Percentiles rank a stretch among this genome's conserved stretches.
Conservation (phyloP, 2,113 vertebrate species). For the Brienomyrus longianalis region DNA sequence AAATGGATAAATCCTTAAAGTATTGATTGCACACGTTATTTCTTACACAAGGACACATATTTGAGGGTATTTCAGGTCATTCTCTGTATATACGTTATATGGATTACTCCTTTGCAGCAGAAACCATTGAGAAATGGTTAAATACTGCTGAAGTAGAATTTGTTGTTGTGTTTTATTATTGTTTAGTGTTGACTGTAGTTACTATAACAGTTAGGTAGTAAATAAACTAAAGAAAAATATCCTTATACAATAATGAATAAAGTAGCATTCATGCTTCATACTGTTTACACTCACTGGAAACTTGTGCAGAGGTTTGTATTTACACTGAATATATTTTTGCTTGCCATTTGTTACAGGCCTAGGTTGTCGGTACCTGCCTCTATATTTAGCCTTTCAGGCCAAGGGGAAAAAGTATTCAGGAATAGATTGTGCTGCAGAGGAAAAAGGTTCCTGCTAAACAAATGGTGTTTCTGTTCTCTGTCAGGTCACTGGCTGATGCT, state of each 20-base stretch:
- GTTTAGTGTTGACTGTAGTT: background rate
- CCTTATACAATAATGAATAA: background rate
- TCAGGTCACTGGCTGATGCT: background rate
- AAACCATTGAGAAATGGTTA: background rate
- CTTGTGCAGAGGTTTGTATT: background rate
- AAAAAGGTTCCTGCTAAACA: background rate
- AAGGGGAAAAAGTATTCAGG: constrained; percentile 15
- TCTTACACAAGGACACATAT: background rate
- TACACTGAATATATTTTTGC: background rate
- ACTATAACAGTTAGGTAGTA: background rate
- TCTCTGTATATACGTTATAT: background rate
- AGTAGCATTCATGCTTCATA: background rate
- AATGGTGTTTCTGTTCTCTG: background rate
- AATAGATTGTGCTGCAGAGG: background rate
- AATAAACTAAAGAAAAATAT: background rate
- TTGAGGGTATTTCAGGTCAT: background rate
- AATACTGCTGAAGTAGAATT: background rate
- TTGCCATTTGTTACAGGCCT: constrained; percentile 8
- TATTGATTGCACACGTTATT: background rate
- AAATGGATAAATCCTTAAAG: background rate
- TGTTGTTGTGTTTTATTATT: background rate
- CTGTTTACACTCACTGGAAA: background rate
- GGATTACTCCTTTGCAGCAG: background rate
- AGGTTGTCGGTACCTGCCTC: background rate
- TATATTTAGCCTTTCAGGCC: background rate